Evolutionary conservation across 1,140 invertebrate species (phyloP).

Genomic region (Dendroctonus valens): DNA sequence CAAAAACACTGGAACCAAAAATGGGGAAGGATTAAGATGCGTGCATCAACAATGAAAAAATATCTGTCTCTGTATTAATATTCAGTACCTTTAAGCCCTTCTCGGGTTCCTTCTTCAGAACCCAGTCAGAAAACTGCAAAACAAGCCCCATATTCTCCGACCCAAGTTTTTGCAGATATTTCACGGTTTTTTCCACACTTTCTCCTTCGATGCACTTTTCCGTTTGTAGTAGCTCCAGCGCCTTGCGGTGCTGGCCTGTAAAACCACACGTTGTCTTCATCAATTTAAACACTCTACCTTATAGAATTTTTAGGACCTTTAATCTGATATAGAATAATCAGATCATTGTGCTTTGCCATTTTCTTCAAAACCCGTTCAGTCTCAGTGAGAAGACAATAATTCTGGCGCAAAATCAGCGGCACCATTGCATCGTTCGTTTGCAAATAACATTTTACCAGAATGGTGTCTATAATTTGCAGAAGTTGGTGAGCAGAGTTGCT

Average conservation of each 20-base stretch:
- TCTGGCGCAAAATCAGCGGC: slow-evolving; percentile 85
- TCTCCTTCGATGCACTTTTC: slow-evolving; percentile 53
- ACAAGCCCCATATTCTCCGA: slow-evolving; percentile 85
- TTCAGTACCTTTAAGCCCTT: slow-evolving; percentile 71
- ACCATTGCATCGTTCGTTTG: slow-evolving; percentile 95
- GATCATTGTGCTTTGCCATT: slow-evolving; percentile 86
- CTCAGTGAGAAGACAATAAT: slow-evolving; percentile 93
- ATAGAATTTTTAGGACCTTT: slow-evolving; percentile 58
- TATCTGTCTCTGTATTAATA: no score
- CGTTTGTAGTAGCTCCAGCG: slow-evolving; percentile 16
- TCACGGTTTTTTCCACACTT: slow-evolving; percentile 80
- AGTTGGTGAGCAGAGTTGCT: slow-evolving; percentile 58
- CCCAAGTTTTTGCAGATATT: slow-evolving; percentile 89
- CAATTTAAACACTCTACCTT: background rate
- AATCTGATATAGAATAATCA: slow-evolving; percentile 94
- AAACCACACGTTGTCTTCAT: background rate
- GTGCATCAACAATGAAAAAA: no score
- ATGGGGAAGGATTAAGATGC: no score
- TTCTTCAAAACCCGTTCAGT: slow-evolving; percentile 85
- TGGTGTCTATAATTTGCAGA: slow-evolving; percentile 94
- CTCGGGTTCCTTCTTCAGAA: slow-evolving; percentile 80
- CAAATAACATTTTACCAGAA: slow-evolving; percentile 93
- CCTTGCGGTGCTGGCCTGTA: slow-evolving; percentile 66
- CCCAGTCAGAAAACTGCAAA: slow-evolving; percentile 93
- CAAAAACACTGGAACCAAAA: no score